Evolutionary conservation across 2,797 vertebrate genomes (phyloP).

Genomic region (Scolopax bukidnonensis): DNA sequence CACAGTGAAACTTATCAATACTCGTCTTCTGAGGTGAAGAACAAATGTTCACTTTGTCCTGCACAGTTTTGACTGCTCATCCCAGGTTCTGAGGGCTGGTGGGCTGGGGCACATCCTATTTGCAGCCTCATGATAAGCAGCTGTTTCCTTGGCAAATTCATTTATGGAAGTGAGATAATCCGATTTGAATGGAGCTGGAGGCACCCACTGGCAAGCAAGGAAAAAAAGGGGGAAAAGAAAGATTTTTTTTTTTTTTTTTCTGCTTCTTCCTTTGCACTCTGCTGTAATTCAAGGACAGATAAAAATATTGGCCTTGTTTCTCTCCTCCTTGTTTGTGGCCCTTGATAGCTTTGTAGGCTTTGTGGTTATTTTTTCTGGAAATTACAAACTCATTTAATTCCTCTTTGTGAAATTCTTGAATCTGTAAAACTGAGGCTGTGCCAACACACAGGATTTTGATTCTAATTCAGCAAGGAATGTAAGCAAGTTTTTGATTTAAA

Average conservation of each 20-base stretch:
- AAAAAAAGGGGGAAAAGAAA: not conserved
- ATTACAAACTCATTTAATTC: not conserved
- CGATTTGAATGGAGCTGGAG: constrained; percentile 9
- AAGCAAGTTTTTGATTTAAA: not conserved
- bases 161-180: constrained; percentile 61
- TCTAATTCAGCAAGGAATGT: not conserved
- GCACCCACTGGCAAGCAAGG: not conserved
- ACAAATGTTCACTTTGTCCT: not conserved
- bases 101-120: not conserved
- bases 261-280: not conserved
- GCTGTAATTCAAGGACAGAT: constrained; percentile 30
- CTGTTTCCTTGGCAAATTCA: constrained; percentile 5
- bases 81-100: not conserved
- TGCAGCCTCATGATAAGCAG: constrained; percentile 14
- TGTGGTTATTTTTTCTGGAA: not conserved
- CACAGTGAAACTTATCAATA: not conserved
- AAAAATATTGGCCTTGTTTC: constrained; percentile 25
- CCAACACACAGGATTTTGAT: not conserved
- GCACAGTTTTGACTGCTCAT: not conserved
- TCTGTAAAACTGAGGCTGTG: not conserved
- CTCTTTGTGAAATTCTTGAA: not conserved
- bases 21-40: not conserved
- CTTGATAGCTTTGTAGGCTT: not conserved
- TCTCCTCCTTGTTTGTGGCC: not conserved
- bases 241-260: not conserved